phyloP scores from a whole-genome alignment of 2,113 vertebrate genomes.

The Labrus mixtus region DNA sequence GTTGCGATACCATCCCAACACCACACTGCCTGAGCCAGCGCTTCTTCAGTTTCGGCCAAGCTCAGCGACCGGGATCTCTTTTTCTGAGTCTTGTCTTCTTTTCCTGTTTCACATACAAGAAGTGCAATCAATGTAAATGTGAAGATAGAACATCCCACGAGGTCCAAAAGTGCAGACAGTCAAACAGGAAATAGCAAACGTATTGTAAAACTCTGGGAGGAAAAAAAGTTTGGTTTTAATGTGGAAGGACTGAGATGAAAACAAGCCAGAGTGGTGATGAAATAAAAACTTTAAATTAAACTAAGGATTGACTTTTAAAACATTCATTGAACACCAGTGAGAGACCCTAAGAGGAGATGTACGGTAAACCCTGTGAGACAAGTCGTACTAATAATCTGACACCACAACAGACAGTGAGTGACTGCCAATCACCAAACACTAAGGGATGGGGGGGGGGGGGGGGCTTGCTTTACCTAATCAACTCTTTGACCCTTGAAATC shows the following conservation, averaged over 20 bases:
- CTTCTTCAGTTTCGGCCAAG: conserved; percentile 88
- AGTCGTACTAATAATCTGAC: conserved; percentile 3
- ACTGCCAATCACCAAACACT: conserved; percentile 37
- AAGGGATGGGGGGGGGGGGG: background rate
- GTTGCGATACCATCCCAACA: conserved; percentile 89
- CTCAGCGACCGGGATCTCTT: conserved; percentile 66
- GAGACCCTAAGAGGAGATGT: background rate
- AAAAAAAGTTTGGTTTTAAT: background rate
- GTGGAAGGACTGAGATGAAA: background rate
- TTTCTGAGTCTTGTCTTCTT: conserved; percentile 31
- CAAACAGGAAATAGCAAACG: background rate
- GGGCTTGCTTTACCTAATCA: conserved; percentile 80
- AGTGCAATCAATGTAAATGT: background rate
- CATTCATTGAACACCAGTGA: background rate
- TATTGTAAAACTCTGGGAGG: background rate
- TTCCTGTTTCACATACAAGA: conserved; percentile 67
- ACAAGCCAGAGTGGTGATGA: background rate
- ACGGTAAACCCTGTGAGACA: too few relatives aligned
- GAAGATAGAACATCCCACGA: background rate
- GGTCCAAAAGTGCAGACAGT: background rate
- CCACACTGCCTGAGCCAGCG: conserved; percentile 91
- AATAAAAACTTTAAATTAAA: conserved; percentile 3
- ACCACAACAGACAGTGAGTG: conserved; percentile 52
- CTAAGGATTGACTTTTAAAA: background rate
- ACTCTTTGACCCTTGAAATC: conserved; percentile 77